Evolutionary conservation across 2,888 invertebrate genomes (phyloP).

Genomic region (Silvanus unidentatus): DNA sequence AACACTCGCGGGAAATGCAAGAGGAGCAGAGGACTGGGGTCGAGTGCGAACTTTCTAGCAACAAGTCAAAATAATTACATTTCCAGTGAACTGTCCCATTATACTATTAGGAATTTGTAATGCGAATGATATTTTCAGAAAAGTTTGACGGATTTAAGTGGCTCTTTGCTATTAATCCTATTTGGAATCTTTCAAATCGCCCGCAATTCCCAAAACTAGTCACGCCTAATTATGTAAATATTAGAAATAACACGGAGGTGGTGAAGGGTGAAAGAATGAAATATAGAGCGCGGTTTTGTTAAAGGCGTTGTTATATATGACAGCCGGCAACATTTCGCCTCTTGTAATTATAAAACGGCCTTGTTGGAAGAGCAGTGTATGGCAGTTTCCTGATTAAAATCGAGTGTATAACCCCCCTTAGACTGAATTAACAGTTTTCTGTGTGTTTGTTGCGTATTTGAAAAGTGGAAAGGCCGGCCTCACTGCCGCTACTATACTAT

Average conservation of each 20-base stretch:
- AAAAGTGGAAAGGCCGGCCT: slow-evolving; percentile 15
- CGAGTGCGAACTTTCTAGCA: slow-evolving; percentile 17
- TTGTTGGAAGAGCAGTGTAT: slow-evolving; percentile 17
- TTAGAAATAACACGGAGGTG: too few relatives aligned
- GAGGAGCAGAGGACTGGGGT: too few relatives aligned
- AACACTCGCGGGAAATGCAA: too few relatives aligned
- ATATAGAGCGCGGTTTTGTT: not conserved
- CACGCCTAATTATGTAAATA: too few relatives aligned
- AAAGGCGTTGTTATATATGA: slow-evolving; percentile 22
- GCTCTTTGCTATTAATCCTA: too few relatives aligned
- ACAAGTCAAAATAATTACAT: slow-evolving; percentile 20
- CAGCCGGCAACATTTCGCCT: slow-evolving; percentile 26
- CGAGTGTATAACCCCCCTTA: slow-evolving; percentile 24
- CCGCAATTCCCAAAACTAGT: too few relatives aligned
- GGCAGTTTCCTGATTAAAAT: slow-evolving; percentile 33
- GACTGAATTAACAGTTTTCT: slow-evolving; percentile 32
- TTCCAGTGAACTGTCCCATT: slow-evolving; percentile 12
- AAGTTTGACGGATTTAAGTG: too few relatives aligned
- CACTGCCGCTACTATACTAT: too few relatives aligned
- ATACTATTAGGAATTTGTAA: too few relatives aligned
- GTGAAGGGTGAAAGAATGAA: too few relatives aligned
- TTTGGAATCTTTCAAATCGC: too few relatives aligned
- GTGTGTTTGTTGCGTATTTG: slow-evolving; percentile 17
- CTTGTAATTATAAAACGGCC: slow-evolving; percentile 25
- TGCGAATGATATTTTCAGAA: too few relatives aligned